Evolutionary conservation across 2,888 invertebrate genomes (phyloP).

Genomic region (Clivina fossor): DNA sequence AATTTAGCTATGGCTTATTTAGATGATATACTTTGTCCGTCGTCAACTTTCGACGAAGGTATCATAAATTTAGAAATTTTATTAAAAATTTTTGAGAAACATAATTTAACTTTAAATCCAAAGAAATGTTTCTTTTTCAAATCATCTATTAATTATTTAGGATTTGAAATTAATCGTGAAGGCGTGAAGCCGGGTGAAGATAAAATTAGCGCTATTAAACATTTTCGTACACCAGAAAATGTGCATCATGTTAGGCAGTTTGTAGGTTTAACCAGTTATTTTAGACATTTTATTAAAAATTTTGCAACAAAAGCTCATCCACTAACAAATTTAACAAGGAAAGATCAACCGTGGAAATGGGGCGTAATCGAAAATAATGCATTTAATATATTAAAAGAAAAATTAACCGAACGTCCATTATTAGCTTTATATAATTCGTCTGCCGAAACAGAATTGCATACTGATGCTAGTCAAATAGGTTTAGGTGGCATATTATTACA

Average conservation of each 20-base stretch:
- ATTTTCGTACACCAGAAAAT: slow-evolving; percentile 41
- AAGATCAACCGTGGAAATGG: slow-evolving; percentile 34
- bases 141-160: slow-evolving; percentile 7
- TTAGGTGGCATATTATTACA: slow-evolving; percentile 44
- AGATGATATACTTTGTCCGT: slow-evolving; percentile 5
- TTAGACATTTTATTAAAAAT: slow-evolving; percentile 42
- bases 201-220: slow-evolving; percentile 42
- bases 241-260: slow-evolving; percentile 43
- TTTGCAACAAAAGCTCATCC: slow-evolving; percentile 42
- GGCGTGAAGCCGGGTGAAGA: slow-evolving; percentile 39
- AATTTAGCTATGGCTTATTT: slow-evolving; percentile 2
- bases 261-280: slow-evolving; percentile 43
- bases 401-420: slow-evolving; percentile 33
- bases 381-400: slow-evolving; percentile 34
- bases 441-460: slow-evolving; percentile 43
- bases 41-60: slow-evolving; percentile 6
- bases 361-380: slow-evolving; percentile 30
- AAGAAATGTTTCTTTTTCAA: slow-evolving; percentile 22
- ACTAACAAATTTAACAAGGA: slow-evolving; percentile 38
- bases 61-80: neutral
- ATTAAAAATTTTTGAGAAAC: neutral
- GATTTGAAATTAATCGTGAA: slow-evolving; percentile 26
- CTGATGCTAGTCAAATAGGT: slow-evolving; percentile 43
- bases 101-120: slow-evolving; percentile 4
- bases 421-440: slow-evolving; percentile 39